Percentiles rank a stretch among this genome's conserved stretches.
phyloP scores from a whole-genome alignment of 1,140 invertebrate species.

The Ceratina japonica region DNA sequence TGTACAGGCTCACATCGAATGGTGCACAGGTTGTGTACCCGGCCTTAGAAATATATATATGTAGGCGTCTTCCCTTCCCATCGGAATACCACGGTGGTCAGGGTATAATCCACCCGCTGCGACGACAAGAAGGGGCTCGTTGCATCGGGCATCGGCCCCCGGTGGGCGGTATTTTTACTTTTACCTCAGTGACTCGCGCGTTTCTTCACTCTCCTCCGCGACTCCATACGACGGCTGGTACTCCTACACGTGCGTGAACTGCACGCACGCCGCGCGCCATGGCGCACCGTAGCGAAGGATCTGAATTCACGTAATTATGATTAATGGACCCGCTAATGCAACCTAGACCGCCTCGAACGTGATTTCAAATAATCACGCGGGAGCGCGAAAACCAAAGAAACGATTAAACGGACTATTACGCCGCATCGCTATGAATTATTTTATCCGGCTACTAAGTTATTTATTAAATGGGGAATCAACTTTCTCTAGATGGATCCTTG shows the following conservation, averaged over 20 bases:
- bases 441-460: too few species aligned
- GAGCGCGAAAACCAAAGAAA: slow-evolving; percentile 28
- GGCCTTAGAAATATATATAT: too few species aligned
- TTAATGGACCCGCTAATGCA: slow-evolving; percentile 73
- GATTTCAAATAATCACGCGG: slow-evolving; percentile 54
- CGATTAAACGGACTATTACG: not conserved
- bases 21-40: too few species aligned
- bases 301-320: slow-evolving; percentile 77
- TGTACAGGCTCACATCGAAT: too few species aligned
- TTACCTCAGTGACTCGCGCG: slow-evolving; percentile 61
- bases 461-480: too few species aligned
- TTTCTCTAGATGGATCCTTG: too few species aligned
- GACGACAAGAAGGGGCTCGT: slow-evolving; percentile 58
- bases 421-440: too few species aligned
- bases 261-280: slow-evolving; percentile 2
- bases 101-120: slow-evolving; percentile 60
- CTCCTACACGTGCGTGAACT: slow-evolving; percentile 6
- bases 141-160: slow-evolving; percentile 52
- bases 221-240: not conserved
- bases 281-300: slow-evolving; percentile 49
- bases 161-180: slow-evolving; percentile 70
- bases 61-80: slow-evolving; percentile 40
- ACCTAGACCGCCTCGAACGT: slow-evolving; percentile 56
- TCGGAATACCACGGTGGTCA: slow-evolving; percentile 53
- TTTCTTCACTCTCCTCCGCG: slow-evolving; percentile 56